Conservation (phyloP, 2,888 invertebrate species). For the Epistrophe grossulariae region DNA sequence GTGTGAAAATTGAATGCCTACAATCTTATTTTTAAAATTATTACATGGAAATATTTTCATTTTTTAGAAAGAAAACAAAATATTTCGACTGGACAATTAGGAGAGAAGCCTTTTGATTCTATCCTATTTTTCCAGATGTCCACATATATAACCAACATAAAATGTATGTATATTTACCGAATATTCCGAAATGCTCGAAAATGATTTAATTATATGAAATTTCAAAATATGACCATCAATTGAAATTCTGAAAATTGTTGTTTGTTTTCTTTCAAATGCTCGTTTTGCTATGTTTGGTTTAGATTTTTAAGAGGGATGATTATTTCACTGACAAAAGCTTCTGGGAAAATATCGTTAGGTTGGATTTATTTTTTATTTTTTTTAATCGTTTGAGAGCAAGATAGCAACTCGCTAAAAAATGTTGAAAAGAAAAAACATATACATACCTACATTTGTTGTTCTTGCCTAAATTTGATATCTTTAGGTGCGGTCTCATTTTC, state of each 20-base stretch:
- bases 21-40: too few species aligned
- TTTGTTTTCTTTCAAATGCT: not conserved
- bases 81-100: not conserved
- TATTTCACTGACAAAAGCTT: slow-evolving; percentile 48
- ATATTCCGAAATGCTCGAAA: not conserved
- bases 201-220: slow-evolving; percentile 57
- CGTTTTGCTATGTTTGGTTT: slow-evolving; percentile 4
- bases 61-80: not conserved
- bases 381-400: slow-evolving; percentile 37
- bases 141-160: too few species aligned
- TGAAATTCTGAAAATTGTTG: slow-evolving; percentile 39
- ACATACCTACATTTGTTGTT: slow-evolving; percentile 23
- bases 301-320: not conserved
- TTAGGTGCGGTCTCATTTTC: slow-evolving; percentile 56
- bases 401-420: slow-evolving; percentile 31
- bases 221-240: slow-evolving; percentile 57
- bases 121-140: not conserved
- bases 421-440: slow-evolving; percentile 29
- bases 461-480: slow-evolving; percentile 42
- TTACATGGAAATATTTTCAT: too few species aligned
- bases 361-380: slow-evolving; percentile 8
- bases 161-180: not conserved
- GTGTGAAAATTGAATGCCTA: too few species aligned
- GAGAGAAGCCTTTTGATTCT: too few species aligned
- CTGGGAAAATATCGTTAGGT: not conserved